phyloP scores from a whole-genome alignment of 2,797 vertebrate genomes.

The Hybognathus amarus region DNA sequence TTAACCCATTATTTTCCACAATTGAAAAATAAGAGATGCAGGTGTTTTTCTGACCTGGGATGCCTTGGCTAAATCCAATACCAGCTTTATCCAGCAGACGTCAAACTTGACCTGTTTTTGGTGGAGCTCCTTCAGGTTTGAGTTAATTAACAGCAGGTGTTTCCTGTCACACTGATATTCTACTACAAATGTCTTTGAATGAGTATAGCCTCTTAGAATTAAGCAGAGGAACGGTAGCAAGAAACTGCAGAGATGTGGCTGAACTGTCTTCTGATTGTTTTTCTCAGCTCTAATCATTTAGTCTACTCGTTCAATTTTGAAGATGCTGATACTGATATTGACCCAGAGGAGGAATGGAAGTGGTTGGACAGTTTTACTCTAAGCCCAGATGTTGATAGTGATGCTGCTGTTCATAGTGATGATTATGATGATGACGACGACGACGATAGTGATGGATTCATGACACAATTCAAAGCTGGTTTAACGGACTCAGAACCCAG shows the following conservation, averaged over 20 bases:
- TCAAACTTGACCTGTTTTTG: not conserved
- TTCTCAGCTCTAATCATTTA: not conserved
- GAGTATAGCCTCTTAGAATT: not conserved
- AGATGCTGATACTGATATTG: accelerated
- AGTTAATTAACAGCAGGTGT: conserved; percentile 43
- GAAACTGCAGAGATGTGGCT: not conserved
- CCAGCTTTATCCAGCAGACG: conserved; percentile 31
- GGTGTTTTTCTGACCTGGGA: not conserved
- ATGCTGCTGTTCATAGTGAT: accelerated
- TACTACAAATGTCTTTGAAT: not conserved
- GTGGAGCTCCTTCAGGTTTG: not conserved
- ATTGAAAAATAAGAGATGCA: too few relatives aligned
- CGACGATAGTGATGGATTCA: not conserved
- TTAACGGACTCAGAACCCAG: too few relatives aligned
- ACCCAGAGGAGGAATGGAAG: not conserved
- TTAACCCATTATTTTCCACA: too few relatives aligned
- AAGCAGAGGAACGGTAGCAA: not conserved
- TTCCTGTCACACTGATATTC: conserved; percentile 1
- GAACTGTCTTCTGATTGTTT: not conserved
- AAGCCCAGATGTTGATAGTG: accelerated
- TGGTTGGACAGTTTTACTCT: not conserved
- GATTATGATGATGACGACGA: not conserved
- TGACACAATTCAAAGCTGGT: too few relatives aligned
- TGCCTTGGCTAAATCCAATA: not conserved
- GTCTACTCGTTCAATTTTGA: not conserved